phyloP scores from a whole-genome alignment of 2,888 invertebrate genomes.

The Psococerastis gibbosa region DNA sequence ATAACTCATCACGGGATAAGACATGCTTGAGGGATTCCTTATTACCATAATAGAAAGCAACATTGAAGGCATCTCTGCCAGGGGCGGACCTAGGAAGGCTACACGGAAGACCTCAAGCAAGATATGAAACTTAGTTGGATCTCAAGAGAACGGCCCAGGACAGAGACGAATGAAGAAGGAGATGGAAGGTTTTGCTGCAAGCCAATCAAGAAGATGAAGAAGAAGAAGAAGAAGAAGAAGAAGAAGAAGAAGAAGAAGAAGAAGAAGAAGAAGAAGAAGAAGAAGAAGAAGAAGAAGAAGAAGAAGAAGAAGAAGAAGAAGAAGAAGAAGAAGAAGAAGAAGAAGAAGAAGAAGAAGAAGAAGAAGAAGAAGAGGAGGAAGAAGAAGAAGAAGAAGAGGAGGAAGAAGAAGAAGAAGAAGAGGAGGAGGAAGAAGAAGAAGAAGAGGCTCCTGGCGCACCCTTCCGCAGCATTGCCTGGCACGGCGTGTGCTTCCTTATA shows the following conservation, averaged over 20 bases:
- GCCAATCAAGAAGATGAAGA: conserved; percentile 8
- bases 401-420: too few relatives aligned
- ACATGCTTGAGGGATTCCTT: too few relatives aligned
- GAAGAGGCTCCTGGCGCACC: too few relatives aligned
- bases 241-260: conserved; percentile 3
- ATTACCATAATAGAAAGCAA: too few relatives aligned
- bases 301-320: conserved; percentile 2
- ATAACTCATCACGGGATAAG: conserved; percentile 10
- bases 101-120: too few relatives aligned
- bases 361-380: not conserved
- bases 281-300: not conserved
- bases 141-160: too few relatives aligned
- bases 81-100: conserved; percentile 11
- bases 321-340: not conserved
- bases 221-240: conserved; percentile 11
- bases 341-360: conserved; percentile 1
- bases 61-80: too few relatives aligned
- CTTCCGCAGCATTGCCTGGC: too few relatives aligned
- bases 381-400: too few relatives aligned
- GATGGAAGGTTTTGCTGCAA: too few relatives aligned
- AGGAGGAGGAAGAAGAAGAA: too few relatives aligned
- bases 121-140: conserved; percentile 13
- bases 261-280: not conserved
- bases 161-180: too few relatives aligned
- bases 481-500: conserved; percentile 46